Evolutionary conservation across 2,113 vertebrate species (phyloP).

Genomic region (Orthonyx spaldingii): DNA sequence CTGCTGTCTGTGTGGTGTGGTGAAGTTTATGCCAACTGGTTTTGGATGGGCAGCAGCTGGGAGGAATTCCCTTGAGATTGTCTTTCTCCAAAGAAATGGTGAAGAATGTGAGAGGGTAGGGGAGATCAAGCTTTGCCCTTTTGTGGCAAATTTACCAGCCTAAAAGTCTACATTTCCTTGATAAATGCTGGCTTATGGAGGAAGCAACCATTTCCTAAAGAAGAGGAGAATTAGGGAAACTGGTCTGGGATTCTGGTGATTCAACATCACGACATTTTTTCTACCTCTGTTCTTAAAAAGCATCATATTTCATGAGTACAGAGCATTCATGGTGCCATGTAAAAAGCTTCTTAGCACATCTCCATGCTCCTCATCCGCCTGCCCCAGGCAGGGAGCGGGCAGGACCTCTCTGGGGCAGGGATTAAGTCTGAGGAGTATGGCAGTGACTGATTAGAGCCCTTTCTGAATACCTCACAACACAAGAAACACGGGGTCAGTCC

Average conservation of each 20-base stretch:
- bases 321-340: not conserved
- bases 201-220: not conserved
- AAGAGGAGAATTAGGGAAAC: not conserved
- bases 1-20: not conserved
- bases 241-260: not conserved
- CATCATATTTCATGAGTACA: not conserved
- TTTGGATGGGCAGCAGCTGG: not conserved
- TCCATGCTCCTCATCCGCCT: not conserved
- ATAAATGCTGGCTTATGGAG: not conserved
- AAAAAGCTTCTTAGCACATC: not conserved
- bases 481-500: not conserved
- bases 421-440: not conserved
- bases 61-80: not conserved
- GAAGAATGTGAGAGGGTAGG: not conserved
- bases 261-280: not conserved
- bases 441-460: not conserved
- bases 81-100: not conserved
- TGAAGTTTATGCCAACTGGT: not conserved
- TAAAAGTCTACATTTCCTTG: not conserved
- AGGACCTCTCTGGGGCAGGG: not conserved
- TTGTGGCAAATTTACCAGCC: not conserved
- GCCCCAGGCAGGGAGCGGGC: not conserved
- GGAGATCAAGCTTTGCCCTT: not conserved
- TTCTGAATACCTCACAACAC: not conserved
- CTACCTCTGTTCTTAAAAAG: not conserved